Percentiles rank a stretch among this genome's conserved stretches.
phyloP scores from a whole-genome alignment of 2,113 vertebrate genomes.

The Miniopterus natalensis region DNA sequence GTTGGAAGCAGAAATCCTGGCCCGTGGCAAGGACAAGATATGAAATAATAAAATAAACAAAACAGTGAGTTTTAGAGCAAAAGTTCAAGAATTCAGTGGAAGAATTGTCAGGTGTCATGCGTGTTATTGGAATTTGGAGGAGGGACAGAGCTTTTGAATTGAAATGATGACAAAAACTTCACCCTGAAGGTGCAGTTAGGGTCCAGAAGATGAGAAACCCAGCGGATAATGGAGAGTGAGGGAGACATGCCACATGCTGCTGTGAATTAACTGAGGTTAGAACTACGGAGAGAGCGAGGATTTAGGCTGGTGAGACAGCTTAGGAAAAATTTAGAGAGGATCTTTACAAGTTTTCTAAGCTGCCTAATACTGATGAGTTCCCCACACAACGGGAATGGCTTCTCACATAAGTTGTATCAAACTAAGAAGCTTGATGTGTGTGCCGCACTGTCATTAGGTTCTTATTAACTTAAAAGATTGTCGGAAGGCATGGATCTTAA shows the following conservation, averaged over 20 bases:
- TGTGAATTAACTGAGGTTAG: background rate
- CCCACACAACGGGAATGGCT: background rate
- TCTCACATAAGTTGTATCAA: background rate
- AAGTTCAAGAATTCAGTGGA: background rate
- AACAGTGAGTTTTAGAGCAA: background rate
- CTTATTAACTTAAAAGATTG: background rate
- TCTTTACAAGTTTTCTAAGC: background rate
- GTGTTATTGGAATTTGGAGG: background rate
- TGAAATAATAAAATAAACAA: background rate
- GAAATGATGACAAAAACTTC: background rate
- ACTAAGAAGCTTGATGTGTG: background rate
- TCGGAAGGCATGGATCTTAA: too few relatives aligned
- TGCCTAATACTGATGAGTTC: background rate
- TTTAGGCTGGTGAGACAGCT: too few relatives aligned
- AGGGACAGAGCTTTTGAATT: background rate
- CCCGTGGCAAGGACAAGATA: background rate
- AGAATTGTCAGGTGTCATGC: background rate
- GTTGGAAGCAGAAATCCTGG: background rate
- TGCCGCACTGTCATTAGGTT: background rate
- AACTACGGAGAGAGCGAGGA: too few relatives aligned
- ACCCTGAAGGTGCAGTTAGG: background rate
- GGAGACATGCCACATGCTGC: background rate
- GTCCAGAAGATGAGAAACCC: background rate
- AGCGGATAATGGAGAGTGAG: background rate
- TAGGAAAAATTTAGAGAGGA: background rate